phyloP scores from a whole-genome alignment of 2,888 invertebrate species.

The Mactromeris polynyma region DNA sequence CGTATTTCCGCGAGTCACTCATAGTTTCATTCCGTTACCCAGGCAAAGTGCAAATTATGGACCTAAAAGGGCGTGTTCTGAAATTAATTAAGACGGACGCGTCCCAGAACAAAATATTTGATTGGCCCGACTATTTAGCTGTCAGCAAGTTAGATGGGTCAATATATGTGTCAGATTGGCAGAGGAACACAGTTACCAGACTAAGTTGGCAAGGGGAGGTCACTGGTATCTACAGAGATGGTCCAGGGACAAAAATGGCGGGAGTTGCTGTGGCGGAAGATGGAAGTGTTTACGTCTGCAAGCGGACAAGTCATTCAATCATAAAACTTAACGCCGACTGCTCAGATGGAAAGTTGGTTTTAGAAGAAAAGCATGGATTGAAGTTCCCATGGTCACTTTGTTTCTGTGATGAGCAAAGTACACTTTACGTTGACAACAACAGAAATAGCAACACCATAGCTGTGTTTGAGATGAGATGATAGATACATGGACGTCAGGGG shows the following conservation, averaged over 20 bases:
- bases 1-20: neutral
- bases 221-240: constrained; percentile 22
- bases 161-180: constrained; percentile 37
- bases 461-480: constrained; percentile 23
- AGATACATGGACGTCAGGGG: no score
- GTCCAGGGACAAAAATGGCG: constrained; percentile 32
- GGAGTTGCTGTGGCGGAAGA: constrained; percentile 24
- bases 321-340: constrained; percentile 20
- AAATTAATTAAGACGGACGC: neutral
- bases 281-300: constrained; percentile 25
- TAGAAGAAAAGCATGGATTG: constrained; percentile 38
- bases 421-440: constrained; percentile 34
- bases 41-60: constrained; percentile 30
- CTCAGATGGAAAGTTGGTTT: neutral
- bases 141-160: constrained; percentile 15
- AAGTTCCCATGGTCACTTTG: constrained; percentile 34
- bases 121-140: constrained; percentile 30
- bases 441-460: constrained; percentile 35
- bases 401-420: constrained; percentile 30
- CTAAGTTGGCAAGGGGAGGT: constrained; percentile 33
- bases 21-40: constrained; percentile 26
- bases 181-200: constrained; percentile 29
- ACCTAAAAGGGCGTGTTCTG: constrained; percentile 8
- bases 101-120: constrained; percentile 15
- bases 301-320: constrained; percentile 36